These are phyloP conservation scores for Natator depressus DNA, from an alignment of 2,113 vertebrate genomes.

Conservation along the genomic window DNA sequence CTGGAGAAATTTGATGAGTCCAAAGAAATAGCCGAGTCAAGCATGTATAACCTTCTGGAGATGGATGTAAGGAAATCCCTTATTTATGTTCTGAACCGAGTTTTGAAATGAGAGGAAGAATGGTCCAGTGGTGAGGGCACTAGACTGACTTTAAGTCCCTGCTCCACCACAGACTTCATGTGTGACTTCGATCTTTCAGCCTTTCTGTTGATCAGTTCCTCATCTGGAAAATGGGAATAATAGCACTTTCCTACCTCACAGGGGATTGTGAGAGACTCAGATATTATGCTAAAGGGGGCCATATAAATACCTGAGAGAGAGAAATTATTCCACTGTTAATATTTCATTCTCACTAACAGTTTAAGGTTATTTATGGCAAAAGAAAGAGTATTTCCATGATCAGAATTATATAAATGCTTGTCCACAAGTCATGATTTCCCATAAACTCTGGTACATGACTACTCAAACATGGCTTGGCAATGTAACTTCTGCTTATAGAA, in stretches of 20 bases:
- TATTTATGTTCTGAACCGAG: slow-evolving; percentile 10
- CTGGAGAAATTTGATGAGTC: slow-evolving; percentile 98
- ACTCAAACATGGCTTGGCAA: not conserved
- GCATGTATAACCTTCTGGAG: slow-evolving; percentile 99
- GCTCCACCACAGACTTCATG: not conserved
- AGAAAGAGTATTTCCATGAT: not conserved
- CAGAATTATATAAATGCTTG: not conserved
- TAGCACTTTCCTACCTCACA: not conserved
- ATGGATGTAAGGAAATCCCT: slow-evolving; percentile 90
- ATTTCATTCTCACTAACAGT: not conserved
- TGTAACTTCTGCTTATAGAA: not conserved
- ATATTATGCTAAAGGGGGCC: not conserved
- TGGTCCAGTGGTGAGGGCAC: not conserved
- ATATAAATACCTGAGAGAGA: not conserved
- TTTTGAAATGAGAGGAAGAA: not conserved
- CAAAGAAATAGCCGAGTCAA: slow-evolving; percentile 96
- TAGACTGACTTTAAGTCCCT: not conserved
- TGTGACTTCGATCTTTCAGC: not conserved
- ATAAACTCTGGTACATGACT: not conserved
- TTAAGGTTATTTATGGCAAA: not conserved
- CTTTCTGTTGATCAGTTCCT: not conserved
- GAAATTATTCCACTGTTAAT: not conserved
- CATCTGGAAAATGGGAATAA: not conserved
- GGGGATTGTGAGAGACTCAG: not conserved
- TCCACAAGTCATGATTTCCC: not conserved